These are phyloP conservation scores for Microplitis manilae DNA, from an alignment of 2,888 invertebrate species.

Conservation along the genomic window DNA sequence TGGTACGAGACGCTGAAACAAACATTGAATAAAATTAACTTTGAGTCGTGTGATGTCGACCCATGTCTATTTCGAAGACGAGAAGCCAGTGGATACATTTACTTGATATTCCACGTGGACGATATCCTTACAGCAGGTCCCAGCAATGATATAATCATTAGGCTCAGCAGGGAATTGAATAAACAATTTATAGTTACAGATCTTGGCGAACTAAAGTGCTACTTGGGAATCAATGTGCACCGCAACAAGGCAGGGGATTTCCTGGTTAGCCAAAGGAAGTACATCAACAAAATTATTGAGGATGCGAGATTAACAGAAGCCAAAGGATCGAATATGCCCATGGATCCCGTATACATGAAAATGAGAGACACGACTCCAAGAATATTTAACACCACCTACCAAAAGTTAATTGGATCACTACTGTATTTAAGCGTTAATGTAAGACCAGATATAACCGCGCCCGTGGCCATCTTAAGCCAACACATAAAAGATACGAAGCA, in stretches of 20 bases:
- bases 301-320: constrained; percentile 18
- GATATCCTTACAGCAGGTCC: constrained; percentile 44
- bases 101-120: constrained; percentile 44
- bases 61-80: constrained; percentile 23
- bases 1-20: constrained; percentile 10
- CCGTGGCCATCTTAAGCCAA: no score
- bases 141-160: constrained; percentile 11
- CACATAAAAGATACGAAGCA: no score
- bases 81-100: constrained; percentile 38
- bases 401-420: neutral
- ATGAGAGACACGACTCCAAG: neutral
- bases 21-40: neutral
- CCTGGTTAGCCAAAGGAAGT: constrained; percentile 42
- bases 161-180: constrained; percentile 37
- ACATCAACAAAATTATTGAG: constrained; percentile 43
- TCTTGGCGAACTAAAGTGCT: constrained; percentile 47
- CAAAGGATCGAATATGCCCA: no score
- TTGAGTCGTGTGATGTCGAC: neutral
- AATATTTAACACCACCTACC: neutral
- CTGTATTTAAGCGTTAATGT: neutral
- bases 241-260: constrained; percentile 37
- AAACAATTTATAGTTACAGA: constrained; percentile 49
- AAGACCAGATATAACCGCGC: neutral
- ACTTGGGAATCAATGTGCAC: constrained; percentile 47
- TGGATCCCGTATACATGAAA: neutral